Conservation (phyloP, 2,888 invertebrate species). For the Hanleya hanleyi region DNA sequence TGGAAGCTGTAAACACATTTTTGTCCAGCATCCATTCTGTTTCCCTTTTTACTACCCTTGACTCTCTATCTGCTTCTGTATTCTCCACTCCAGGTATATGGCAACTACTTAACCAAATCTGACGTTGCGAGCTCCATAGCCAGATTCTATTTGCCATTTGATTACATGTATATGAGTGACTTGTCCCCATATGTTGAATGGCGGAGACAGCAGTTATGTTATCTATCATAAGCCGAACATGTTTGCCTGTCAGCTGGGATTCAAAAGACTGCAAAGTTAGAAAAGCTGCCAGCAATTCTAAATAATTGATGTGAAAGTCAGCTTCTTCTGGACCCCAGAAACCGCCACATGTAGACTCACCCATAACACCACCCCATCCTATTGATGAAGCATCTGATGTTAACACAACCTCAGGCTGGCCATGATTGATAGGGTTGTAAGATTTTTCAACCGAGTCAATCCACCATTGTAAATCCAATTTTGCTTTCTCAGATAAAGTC, state of each 20-base stretch:
- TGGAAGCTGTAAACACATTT: not conserved
- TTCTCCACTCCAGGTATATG: slow-evolving; percentile 17
- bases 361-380: slow-evolving; percentile 10
- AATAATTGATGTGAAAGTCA: not conserved
- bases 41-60: not conserved
- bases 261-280: not conserved
- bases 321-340: slow-evolving; percentile 2
- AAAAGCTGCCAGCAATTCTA: not conserved
- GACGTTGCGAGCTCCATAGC: not conserved
- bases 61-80: slow-evolving; percentile 14
- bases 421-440: not conserved
- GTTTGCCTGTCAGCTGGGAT: not conserved
- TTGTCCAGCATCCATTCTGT: slow-evolving; percentile 14
- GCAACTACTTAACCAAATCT: not conserved
- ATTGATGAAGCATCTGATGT: slow-evolving; percentile 3
- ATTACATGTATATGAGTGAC: not conserved
- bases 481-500: not conserved
- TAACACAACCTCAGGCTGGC: not conserved
- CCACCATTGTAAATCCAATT: slow-evolving; percentile 14
- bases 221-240: not conserved
- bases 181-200: not conserved
- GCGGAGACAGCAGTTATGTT: slow-evolving; percentile 4
- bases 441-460: not conserved
- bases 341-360: not conserved
- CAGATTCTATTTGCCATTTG: not conserved